phyloP scores from a whole-genome alignment of 2,888 invertebrate species.

The Plagodis dolabraria region DNA sequence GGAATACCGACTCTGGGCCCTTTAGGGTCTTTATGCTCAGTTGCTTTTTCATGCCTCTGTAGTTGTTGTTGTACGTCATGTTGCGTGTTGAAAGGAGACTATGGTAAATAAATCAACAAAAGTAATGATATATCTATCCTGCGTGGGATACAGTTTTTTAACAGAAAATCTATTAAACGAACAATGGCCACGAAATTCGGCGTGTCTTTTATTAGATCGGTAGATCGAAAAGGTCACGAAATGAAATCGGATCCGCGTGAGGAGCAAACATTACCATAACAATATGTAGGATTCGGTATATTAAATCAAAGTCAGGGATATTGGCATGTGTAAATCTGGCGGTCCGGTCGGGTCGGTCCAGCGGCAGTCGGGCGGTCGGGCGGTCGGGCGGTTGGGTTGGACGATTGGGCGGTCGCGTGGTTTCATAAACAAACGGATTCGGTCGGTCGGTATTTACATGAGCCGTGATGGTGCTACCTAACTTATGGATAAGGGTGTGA shows the following conservation, averaged over 20 bases:
- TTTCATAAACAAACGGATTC: slow-evolving; percentile 33
- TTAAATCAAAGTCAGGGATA: slow-evolving; percentile 43
- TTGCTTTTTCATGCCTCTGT: no score
- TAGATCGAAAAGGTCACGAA: slow-evolving; percentile 8
- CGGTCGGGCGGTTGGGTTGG: slow-evolving; percentile 2
- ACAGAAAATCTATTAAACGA: not conserved
- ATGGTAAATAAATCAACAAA: no score
- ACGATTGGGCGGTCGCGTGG: slow-evolving; percentile 13
- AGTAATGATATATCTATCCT: no score
- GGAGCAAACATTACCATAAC: slow-evolving; percentile 31
- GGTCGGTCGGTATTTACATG: slow-evolving; percentile 23
- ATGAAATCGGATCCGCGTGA: slow-evolving; percentile 20
- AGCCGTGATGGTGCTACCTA: not conserved
- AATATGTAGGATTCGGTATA: slow-evolving; percentile 33
- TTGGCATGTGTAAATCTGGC: slow-evolving; percentile 37
- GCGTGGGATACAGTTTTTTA: no score
- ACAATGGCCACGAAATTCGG: not conserved
- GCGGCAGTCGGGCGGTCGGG: slow-evolving; percentile 1
- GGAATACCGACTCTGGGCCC: no score
- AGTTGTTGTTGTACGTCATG: no score
- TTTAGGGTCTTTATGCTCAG: no score
- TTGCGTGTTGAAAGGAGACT: no score
- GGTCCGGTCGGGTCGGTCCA: slow-evolving; percentile 1
- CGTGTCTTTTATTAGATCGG: not conserved
- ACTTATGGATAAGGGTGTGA: not conserved